Evolutionary conservation across 2,888 invertebrate species (phyloP).

Genomic region (Halictus ligatus): DNA sequence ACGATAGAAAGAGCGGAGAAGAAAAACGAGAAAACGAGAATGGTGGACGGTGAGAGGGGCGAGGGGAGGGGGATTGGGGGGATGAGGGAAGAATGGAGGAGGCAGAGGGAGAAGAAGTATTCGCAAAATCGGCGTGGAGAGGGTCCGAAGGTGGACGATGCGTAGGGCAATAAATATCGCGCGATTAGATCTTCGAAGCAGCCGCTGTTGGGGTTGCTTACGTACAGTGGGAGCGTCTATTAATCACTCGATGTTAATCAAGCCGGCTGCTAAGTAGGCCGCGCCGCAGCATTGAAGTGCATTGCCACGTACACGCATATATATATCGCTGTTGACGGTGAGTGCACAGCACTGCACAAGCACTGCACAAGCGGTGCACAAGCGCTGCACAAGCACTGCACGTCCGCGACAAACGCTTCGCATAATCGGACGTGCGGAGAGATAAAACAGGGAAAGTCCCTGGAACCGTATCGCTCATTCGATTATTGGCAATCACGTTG

Average conservation of each 20-base stretch:
- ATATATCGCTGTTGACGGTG: constrained; percentile 19
- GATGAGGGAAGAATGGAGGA: constrained; percentile 9
- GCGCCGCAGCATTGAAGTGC: constrained; percentile 78
- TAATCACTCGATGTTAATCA: constrained; percentile 83
- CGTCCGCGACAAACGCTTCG: constrained; percentile 37
- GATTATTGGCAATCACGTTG: constrained; percentile 13
- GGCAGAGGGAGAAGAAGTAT: constrained; percentile 49
- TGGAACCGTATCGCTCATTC: neutral
- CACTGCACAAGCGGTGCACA: no score
- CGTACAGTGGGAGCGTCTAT: constrained; percentile 78
- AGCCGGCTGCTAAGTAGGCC: constrained; percentile 82
- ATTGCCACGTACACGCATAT: constrained; percentile 63
- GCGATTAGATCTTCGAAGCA: constrained; percentile 81
- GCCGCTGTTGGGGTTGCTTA: constrained; percentile 71
- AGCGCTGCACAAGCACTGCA: no score
- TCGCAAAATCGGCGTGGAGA: constrained; percentile 70
- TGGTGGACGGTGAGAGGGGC: neutral
- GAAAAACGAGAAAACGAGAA: constrained; percentile 13
- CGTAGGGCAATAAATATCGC: constrained; percentile 81
- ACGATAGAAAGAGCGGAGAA: constrained; percentile 14
- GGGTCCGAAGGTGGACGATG: constrained; percentile 73
- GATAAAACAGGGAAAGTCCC: constrained; percentile 20
- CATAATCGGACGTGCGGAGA: constrained; percentile 21
- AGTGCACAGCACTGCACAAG: constrained; percentile 11
- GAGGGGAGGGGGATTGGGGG: constrained; percentile 38